phyloP scores from a whole-genome alignment of 2,797 vertebrate genomes.

The Oreortyx pictus region DNA sequence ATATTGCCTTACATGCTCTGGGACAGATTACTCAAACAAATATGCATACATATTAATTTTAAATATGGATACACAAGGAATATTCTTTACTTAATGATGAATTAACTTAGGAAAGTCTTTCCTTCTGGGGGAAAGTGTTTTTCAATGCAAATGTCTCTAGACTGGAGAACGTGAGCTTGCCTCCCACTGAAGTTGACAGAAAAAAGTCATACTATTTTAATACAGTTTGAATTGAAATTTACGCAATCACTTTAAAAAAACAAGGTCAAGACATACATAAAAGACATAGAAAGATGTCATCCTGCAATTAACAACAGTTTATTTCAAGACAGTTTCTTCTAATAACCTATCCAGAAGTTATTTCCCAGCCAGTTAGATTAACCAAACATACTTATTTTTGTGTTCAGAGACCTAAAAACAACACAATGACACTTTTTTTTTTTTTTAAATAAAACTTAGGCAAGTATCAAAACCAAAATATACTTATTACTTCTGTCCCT shows the following conservation, averaged over 20 bases:
- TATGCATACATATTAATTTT: background rate
- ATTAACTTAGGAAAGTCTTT: background rate
- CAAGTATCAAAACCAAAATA: background rate
- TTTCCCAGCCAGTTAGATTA: background rate
- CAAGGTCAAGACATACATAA: background rate
- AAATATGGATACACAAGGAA: background rate
- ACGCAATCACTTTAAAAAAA: background rate
- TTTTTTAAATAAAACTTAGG: background rate
- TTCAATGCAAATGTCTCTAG: background rate
- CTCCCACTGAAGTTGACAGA: background rate
- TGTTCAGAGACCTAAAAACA: constrained; percentile 14
- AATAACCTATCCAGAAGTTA: background rate
- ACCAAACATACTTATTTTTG: background rate
- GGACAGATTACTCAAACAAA: background rate
- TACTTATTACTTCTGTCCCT: constrained; percentile 11
- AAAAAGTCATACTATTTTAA: background rate
- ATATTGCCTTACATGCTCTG: background rate
- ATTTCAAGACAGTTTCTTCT: background rate
- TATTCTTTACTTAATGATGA: too few relatives aligned
- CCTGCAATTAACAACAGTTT: background rate
- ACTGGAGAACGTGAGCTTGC: background rate
- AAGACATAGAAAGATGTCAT: background rate
- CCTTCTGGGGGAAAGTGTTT: background rate
- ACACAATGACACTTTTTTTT: background rate
- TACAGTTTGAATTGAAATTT: background rate